These are phyloP conservation scores for Alexandromys fortis DNA, from an alignment of 2,113 vertebrate species.

Conservation along the genomic window DNA sequence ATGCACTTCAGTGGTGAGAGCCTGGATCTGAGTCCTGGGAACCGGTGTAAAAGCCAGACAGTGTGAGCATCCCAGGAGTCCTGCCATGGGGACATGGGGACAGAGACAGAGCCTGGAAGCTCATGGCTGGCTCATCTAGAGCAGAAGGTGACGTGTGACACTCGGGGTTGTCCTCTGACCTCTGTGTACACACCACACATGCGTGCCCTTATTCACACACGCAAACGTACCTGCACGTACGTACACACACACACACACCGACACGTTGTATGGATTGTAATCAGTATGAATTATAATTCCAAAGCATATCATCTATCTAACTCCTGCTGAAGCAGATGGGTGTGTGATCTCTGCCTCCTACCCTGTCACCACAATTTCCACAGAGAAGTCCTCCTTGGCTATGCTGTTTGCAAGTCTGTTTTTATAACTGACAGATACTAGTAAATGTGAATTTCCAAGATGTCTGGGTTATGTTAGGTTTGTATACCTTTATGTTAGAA, in stretches of 20 bases:
- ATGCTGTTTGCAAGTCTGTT: neutral
- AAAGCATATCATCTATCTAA: neutral
- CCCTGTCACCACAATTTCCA: neutral
- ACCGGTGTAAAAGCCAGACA: neutral
- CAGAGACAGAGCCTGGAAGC: neutral
- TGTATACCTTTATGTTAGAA: constrained; percentile 32
- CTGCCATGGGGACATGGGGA: neutral
- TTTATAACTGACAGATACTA: constrained; percentile 33
- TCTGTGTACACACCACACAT: neutral
- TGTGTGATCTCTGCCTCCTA: neutral
- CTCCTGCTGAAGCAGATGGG: constrained; percentile 24
- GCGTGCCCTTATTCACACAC: neutral
- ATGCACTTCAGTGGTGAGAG: neutral
- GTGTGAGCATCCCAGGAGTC: neutral
- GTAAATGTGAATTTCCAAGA: constrained; percentile 34
- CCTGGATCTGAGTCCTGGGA: neutral
- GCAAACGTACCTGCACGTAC: too few relatives aligned
- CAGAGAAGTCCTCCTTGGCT: neutral
- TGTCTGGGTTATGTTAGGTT: constrained; percentile 41
- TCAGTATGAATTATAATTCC: neutral
- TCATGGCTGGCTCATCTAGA: neutral
- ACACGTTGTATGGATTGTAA: neutral
- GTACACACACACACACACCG: neutral
- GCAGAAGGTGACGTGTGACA: neutral
- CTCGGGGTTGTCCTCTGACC: neutral